These are phyloP conservation scores for Todiramphus saurophagus DNA, from an alignment of 2,113 vertebrate species.

Conservation along the genomic window DNA sequence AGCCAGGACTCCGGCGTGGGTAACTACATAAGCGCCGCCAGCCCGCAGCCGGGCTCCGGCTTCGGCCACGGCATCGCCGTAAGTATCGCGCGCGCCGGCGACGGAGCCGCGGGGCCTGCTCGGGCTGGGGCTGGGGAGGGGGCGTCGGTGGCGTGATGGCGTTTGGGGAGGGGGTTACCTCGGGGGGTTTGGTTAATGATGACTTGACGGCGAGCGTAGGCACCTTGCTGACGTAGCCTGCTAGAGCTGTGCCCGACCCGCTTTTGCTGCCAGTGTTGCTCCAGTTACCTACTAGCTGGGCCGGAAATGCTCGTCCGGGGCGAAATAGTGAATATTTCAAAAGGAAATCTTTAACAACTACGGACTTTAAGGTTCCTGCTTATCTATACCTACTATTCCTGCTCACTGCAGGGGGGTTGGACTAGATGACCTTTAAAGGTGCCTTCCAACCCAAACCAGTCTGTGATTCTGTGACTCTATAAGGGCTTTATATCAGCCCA, in stretches of 20 bases:
- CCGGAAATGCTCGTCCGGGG: background rate
- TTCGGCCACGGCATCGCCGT: constrained; percentile 97
- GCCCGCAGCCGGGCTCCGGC: constrained; percentile 95
- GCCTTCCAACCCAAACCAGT: background rate
- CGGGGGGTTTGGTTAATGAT: fast-evolving
- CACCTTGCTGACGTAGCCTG: background rate
- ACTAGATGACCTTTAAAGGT: background rate
- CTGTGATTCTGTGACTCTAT: fast-evolving
- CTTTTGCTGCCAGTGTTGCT: background rate
- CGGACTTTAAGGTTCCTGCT: background rate
- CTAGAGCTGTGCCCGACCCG: background rate
- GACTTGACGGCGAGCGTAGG: background rate
- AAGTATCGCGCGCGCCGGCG: constrained; percentile 69
- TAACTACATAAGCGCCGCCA: constrained; percentile 98
- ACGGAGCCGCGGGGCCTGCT: background rate
- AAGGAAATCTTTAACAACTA: background rate
- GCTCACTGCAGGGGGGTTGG: background rate
- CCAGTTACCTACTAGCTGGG: background rate
- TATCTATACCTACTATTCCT: background rate
- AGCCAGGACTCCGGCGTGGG: constrained; percentile 98
- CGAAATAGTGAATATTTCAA: fast-evolving
- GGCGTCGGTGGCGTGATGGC: fast-evolving
- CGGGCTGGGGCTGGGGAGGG: fast-evolving
- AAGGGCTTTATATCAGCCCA: background rate
- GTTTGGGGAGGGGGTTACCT: fast-evolving